Base-by-base conservation (phyloP, 1,140 invertebrate genomes). In the Apolygus lucorum region DNA sequence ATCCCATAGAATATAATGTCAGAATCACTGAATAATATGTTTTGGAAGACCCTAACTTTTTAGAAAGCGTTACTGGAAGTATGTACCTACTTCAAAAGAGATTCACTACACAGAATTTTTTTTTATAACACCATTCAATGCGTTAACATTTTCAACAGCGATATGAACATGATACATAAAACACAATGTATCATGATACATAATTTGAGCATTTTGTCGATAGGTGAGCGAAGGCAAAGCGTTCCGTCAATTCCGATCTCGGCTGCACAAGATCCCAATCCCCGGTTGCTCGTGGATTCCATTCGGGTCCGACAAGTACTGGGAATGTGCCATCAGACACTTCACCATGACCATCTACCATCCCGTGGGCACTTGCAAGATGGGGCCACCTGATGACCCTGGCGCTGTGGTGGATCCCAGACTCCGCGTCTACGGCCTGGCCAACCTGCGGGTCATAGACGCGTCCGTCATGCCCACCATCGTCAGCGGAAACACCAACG, bases 381-480 rank as follows among this genome's bases (percentile, higher is more conserved):
- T 95, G 92, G 92, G 93, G 11, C 88, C 89, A 0, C 73, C 80
- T 1, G 84, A 82, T 74, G 92, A 95, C 77, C 79, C 82, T 0
- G 83, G 84, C 2, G 89, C 92, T 0, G 92, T 95, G 0, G 91
- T 95, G 0, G 92, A 95, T 81, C 85, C 89, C 0, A 81, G 87
- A 64, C 78, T 95, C 4, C 82, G 83, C 22, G 90, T 94, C 0
- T 86, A 92, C 73, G 91, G 92, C 0, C 78, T 94, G 0, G 76
- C 84, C 28, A 88, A 89, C 21, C 79, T 95, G 2, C 81, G 93
- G 52, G 91, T 95, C 14, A 89, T 92, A 52, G 93, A 95, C 77
- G 91, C 90, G 2, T 92, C 90, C 67, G 90, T 95, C 69, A 94
- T 95, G 91, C 93, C 93, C 0, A 90, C 87, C 0, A 91, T 94